A percentile compares a stretch with the other conserved stretches of the same genome.
phyloP scores from a whole-genome alignment of 2,113 vertebrate genomes.

The Cyprinodon brontotheroides region DNA sequence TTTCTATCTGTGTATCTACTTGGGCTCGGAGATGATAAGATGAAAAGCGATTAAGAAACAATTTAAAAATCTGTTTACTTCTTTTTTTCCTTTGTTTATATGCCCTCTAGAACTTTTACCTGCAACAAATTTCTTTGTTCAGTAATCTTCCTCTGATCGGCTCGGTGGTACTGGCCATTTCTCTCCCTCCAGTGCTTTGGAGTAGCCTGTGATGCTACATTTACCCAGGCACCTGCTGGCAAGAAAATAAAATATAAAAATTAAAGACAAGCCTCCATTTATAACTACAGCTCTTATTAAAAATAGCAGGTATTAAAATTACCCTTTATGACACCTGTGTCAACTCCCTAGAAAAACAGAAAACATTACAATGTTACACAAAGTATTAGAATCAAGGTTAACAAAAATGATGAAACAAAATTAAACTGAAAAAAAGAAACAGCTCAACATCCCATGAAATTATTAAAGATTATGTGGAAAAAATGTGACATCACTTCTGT shows the following conservation, averaged over 20 bases:
- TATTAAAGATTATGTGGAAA: background rate
- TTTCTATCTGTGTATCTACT: too few species aligned
- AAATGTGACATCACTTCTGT: background rate
- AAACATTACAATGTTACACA: constrained; percentile 9
- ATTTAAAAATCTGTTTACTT: background rate
- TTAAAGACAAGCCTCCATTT: background rate
- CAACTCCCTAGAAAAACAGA: constrained; percentile 78
- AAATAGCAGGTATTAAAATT: constrained; percentile 29
- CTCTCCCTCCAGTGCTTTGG: constrained; percentile 91
- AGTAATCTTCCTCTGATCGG: constrained; percentile 81
- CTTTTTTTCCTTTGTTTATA: background rate
- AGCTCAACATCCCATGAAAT: background rate
- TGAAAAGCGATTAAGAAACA: background rate
- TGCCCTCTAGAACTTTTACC: constrained; percentile 72
- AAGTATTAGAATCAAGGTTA: background rate
- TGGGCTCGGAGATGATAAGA: background rate
- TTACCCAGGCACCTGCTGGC: constrained; percentile 84
- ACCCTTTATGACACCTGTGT: constrained; percentile 88
- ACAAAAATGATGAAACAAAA: background rate
- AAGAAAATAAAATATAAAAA: constrained; percentile 27
- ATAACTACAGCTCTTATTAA: background rate
- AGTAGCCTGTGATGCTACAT: constrained; percentile 86
- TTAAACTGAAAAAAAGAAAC: background rate
- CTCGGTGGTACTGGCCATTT: constrained; percentile 82
- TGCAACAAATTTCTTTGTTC: constrained; percentile 87